phyloP scores from a whole-genome alignment of 2,888 invertebrate genomes.

The Dimorphilus gyrociliatus region DNA sequence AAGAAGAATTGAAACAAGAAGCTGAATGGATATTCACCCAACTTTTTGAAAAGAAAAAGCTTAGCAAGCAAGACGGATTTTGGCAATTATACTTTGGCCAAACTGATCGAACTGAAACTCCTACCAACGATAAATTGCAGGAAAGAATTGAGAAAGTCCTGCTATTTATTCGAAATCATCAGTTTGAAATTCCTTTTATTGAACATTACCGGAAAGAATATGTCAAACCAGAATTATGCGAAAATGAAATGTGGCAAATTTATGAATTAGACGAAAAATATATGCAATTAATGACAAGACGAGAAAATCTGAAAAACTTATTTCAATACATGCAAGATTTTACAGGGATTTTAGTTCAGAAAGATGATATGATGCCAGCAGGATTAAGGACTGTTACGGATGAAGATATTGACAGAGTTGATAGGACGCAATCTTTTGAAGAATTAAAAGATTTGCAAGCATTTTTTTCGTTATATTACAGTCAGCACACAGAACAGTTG shows the following conservation, averaged over 20 bases:
- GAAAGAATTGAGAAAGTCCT: not conserved
- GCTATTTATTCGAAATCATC: not conserved
- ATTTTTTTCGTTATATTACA: slow-evolving; percentile 82
- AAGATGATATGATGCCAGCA: slow-evolving; percentile 67
- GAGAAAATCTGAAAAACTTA: slow-evolving; percentile 59
- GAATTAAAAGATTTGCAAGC: slow-evolving; percentile 81
- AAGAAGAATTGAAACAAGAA: slow-evolving; percentile 68
- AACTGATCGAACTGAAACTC: too few relatives aligned
- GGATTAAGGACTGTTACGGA: slow-evolving; percentile 64
- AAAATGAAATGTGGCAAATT: slow-evolving; percentile 94
- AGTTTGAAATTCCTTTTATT: slow-evolving; percentile 74
- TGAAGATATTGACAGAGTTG: slow-evolving; percentile 48
- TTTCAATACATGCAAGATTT: slow-evolving; percentile 81
- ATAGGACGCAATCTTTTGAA: slow-evolving; percentile 46
- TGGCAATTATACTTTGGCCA: too few relatives aligned
- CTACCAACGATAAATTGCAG: too few relatives aligned
- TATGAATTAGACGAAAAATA: slow-evolving; percentile 77
- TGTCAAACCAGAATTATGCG: slow-evolving; percentile 77
- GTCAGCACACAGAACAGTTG: too few relatives aligned
- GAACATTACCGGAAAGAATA: slow-evolving; percentile 96
- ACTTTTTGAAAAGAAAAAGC: too few relatives aligned
- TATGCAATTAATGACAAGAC: slow-evolving; percentile 63
- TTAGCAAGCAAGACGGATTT: too few relatives aligned
- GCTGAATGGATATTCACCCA: slow-evolving; percentile 96
- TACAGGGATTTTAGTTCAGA: slow-evolving; percentile 64